Conservation (phyloP, 2,797 vertebrate species). For the Danio kyathit region DNA sequence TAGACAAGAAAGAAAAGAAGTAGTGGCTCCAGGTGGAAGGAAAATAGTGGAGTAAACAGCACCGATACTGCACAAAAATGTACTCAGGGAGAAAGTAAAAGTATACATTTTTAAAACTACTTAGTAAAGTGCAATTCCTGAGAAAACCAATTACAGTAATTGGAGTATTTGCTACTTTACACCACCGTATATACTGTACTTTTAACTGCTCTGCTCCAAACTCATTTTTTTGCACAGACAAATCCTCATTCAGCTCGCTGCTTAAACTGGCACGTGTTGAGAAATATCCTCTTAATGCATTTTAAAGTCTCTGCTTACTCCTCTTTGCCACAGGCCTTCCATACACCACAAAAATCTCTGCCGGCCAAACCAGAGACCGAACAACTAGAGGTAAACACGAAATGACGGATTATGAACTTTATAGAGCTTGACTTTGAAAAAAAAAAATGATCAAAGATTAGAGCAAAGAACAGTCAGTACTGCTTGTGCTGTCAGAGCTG, state of each 20-base stretch:
- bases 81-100: too few species aligned
- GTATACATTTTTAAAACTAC: too few species aligned
- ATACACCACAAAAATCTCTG: conserved; percentile 74
- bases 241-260: neutral
- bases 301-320: conserved; percentile 6
- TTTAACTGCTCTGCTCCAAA: too few species aligned
- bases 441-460: neutral
- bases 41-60: too few species aligned
- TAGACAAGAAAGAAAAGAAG: too few species aligned
- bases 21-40: too few species aligned
- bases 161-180: too few species aligned
- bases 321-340: conserved; percentile 67
- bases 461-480: conserved; percentile 10
- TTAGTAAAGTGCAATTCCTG: too few species aligned
- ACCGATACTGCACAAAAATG: too few species aligned
- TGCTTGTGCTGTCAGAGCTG: neutral
- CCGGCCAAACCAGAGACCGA: conserved; percentile 68
- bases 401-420: conserved; percentile 5
- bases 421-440: neutral
- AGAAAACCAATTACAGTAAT: too few species aligned
- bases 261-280: neutral
- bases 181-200: too few species aligned
- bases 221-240: neutral
- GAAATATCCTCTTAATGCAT: conserved; percentile 16
- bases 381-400: conserved; percentile 63